These are phyloP conservation scores for Clostera curtula DNA, from an alignment of 2,888 invertebrate species.

Conservation along the genomic window DNA sequence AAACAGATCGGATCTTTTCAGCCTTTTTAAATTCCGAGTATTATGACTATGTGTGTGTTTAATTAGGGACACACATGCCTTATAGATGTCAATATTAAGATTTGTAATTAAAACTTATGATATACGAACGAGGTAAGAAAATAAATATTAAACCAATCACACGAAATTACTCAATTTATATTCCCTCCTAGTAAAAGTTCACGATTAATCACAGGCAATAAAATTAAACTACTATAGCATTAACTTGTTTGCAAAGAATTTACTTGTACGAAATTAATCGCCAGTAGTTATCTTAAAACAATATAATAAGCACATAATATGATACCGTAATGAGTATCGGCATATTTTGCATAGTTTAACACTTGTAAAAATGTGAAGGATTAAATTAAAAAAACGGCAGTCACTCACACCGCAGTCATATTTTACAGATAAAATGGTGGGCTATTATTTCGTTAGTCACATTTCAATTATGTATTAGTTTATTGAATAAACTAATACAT, in stretches of 20 bases:
- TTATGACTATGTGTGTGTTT: no score
- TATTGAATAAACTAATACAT: no score
- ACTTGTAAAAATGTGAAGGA: slow-evolving; percentile 46
- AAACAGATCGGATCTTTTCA: no score
- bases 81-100: not conserved
- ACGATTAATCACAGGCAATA: no score
- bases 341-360: slow-evolving; percentile 44
- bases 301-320: slow-evolving; percentile 26
- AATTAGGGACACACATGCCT: no score
- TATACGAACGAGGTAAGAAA: not conserved
- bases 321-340: slow-evolving; percentile 28
- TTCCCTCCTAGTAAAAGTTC: no score
- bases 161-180: no score
- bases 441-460: no score
- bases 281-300: slow-evolving; percentile 26
- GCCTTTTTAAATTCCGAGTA: no score
- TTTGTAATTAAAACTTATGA: not conserved
- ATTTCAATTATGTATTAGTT: no score
- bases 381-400: slow-evolving; percentile 23
- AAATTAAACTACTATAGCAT: not conserved
- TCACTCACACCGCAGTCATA: slow-evolving; percentile 33
- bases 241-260: slow-evolving; percentile 6
- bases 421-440: no score
- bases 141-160: no score
- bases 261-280: slow-evolving; percentile 11